Conservation (phyloP, 2,888 invertebrate genomes). For the Patella pellucida region DNA sequence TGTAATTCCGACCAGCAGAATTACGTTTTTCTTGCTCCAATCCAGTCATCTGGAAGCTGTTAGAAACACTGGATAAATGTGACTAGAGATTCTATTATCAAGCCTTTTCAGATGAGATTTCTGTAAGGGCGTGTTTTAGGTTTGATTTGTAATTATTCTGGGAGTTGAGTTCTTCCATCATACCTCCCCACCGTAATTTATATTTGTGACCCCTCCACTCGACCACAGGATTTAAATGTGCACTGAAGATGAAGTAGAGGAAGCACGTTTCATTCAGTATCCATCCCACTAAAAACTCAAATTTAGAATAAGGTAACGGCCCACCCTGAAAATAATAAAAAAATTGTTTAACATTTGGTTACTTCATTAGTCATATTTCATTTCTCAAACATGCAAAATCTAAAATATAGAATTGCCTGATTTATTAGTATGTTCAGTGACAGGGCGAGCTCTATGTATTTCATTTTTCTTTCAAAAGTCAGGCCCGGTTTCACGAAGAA, state of each 20-base stretch:
- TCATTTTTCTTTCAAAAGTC: too few species aligned
- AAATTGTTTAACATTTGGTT: not conserved
- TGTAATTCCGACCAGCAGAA: too few species aligned
- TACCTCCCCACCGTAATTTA: slow-evolving; percentile 94
- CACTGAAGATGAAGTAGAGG: slow-evolving; percentile 88
- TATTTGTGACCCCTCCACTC: slow-evolving; percentile 90
- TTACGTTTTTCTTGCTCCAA: too few species aligned
- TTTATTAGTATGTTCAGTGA: too few species aligned
- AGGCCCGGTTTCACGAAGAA: too few species aligned
- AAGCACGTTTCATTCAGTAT: slow-evolving; percentile 91
- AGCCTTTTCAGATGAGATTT: not conserved
- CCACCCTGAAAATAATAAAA: slow-evolving; percentile 79
- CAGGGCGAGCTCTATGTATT: too few species aligned
- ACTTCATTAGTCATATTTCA: too few species aligned
- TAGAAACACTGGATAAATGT: too few species aligned
- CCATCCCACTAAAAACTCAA: slow-evolving; percentile 96
- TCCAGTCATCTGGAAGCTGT: too few species aligned
- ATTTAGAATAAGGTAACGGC: slow-evolving; percentile 91
- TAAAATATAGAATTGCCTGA: too few species aligned
- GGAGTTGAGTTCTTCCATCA: slow-evolving; percentile 78
- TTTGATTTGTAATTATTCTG: slow-evolving; percentile 40
- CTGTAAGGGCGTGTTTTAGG: not conserved
- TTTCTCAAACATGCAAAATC: too few species aligned
- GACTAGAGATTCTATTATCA: not conserved
- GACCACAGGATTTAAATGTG: slow-evolving; percentile 89